Percentiles rank a stretch among this genome's conserved stretches.
These are phyloP conservation scores for Diploptera punctata DNA, from an alignment of 2,888 invertebrate genomes.

Conservation along the genomic window DNA sequence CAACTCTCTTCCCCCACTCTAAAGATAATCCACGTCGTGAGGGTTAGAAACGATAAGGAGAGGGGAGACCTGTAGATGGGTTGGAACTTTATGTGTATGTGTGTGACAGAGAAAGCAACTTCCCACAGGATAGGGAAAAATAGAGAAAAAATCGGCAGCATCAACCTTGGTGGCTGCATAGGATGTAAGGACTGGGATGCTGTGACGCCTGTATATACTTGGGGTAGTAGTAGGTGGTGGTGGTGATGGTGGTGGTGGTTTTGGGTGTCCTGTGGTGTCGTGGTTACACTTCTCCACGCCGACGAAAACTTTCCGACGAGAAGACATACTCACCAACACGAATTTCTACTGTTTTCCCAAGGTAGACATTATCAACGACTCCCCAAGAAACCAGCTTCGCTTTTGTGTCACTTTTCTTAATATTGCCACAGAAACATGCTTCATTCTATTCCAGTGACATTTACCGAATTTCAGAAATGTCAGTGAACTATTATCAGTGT, in stretches of 20 bases:
- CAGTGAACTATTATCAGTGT: too few relatives aligned
- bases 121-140: slow-evolving; percentile 2
- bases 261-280: slow-evolving; percentile 1
- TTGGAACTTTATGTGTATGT: slow-evolving; percentile 30
- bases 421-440: too few relatives aligned
- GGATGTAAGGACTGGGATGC: neutral
- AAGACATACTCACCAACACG: neutral
- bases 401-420: too few relatives aligned
- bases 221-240: slow-evolving; percentile 16
- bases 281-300: slow-evolving; percentile 9
- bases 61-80: slow-evolving; percentile 23
- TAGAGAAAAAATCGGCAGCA: neutral
- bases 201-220: neutral
- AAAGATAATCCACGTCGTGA: slow-evolving; percentile 11
- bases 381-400: too few relatives aligned
- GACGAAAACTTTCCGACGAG: slow-evolving; percentile 11
- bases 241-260: neutral
- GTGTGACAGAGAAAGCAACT: slow-evolving; percentile 30
- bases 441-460: too few relatives aligned
- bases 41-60: slow-evolving; percentile 6
- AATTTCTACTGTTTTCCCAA: neutral
- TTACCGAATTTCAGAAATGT: too few relatives aligned
- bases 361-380: neutral
- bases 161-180: neutral
- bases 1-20: neutral